phyloP scores from a whole-genome alignment of 1,140 invertebrate species.

The Drosophila mojavensis region DNA sequence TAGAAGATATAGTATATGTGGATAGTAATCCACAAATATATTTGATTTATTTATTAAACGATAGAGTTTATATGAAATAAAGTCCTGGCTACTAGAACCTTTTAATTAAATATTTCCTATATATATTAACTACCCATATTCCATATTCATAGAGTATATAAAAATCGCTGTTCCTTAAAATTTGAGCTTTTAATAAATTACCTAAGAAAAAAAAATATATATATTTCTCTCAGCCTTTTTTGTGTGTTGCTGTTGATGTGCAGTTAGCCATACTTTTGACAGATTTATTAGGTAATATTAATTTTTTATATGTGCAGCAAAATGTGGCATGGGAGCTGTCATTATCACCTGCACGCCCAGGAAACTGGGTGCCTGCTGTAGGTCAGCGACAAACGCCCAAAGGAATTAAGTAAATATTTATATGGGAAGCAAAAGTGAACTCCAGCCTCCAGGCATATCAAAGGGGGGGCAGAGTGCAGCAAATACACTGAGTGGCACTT shows the following conservation, averaged over 20 bases:
- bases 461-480: not conserved
- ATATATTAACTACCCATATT: not conserved
- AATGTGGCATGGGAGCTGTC: slow-evolving; percentile 55
- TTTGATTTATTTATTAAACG: too few species aligned
- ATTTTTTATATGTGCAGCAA: slow-evolving; percentile 56
- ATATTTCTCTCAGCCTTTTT: slow-evolving; percentile 22
- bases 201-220: not conserved
- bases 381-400: slow-evolving; percentile 31
- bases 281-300: slow-evolving; percentile 80
- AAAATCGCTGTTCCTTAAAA: not conserved
- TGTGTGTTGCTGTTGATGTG: slow-evolving; percentile 44
- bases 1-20: too few species aligned
- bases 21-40: too few species aligned
- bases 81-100: too few species aligned
- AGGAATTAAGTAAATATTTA: slow-evolving; percentile 29
- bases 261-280: slow-evolving; percentile 73
- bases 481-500: not conserved
- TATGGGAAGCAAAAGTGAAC: not conserved
- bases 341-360: slow-evolving; percentile 61
- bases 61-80: too few species aligned
- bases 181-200: slow-evolving; percentile 4
- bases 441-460: slow-evolving; percentile 4
- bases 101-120: not conserved
- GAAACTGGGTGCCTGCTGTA: slow-evolving; percentile 52
- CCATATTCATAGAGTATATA: not conserved